A percentile compares a stretch with the other conserved stretches of the same genome.
phyloP scores from a whole-genome alignment of 2,113 vertebrate genomes.

The Natator depressus region DNA sequence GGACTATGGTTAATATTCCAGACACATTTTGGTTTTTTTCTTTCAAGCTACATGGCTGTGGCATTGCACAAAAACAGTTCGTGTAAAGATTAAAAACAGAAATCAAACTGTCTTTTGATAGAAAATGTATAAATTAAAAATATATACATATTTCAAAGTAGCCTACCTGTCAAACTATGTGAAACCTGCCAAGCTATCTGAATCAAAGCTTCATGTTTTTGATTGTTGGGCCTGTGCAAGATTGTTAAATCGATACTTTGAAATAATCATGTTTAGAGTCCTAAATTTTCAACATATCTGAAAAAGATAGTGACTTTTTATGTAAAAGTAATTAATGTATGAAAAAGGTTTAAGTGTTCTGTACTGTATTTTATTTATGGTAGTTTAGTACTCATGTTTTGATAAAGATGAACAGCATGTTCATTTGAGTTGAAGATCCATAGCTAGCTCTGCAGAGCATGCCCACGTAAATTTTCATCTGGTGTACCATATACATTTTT shows the following conservation, averaged over 20 bases:
- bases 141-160: constrained; percentile 70
- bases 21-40: constrained; percentile 65
- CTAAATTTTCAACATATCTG: constrained; percentile 89
- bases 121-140: constrained; percentile 72
- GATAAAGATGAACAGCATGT: constrained; percentile 88
- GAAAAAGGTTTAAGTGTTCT: constrained; percentile 82
- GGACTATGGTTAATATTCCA: constrained; percentile 75
- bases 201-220: constrained; percentile 79
- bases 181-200: constrained; percentile 77
- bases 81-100: constrained; percentile 74
- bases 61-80: constrained; percentile 80
- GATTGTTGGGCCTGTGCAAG: constrained; percentile 91
- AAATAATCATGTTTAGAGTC: constrained; percentile 85
- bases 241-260: constrained; percentile 87
- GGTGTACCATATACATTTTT: constrained; percentile 56
- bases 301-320: constrained; percentile 88
- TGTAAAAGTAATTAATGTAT: constrained; percentile 89
- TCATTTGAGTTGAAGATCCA: constrained; percentile 80
- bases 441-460: constrained; percentile 72
- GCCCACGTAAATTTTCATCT: constrained; percentile 64
- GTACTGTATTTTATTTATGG: constrained; percentile 90
- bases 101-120: constrained; percentile 78
- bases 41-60: constrained; percentile 73
- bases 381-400: constrained; percentile 90
- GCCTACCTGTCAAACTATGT: constrained; percentile 75